Conservation (phyloP, 2,113 vertebrate genomes). For the Illadopsis cleaveri region DNA sequence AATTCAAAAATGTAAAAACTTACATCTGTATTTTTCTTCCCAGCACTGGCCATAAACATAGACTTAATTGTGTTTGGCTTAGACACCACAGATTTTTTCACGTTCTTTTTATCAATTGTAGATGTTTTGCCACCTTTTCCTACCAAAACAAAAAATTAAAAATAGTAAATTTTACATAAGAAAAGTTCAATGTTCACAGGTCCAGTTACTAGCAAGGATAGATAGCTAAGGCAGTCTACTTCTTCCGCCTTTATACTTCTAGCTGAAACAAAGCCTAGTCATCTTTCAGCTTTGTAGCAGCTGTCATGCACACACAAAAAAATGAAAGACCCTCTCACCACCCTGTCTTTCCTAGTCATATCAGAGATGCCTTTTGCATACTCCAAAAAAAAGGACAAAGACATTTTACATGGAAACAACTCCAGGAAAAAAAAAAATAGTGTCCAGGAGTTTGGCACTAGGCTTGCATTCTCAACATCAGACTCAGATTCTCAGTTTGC, state of each 20-base stretch:
- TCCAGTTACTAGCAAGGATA: not conserved
- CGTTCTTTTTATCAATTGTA: conserved; percentile 70
- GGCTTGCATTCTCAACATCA: not conserved
- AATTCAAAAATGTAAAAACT: conserved; percentile 35
- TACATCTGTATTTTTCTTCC: conserved; percentile 85
- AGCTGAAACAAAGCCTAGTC: not conserved
- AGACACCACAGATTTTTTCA: conserved; percentile 82
- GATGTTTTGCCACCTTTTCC: conserved; percentile 77
- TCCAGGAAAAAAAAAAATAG: no score
- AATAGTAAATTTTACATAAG: not conserved
- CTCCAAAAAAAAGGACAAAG: not conserved
- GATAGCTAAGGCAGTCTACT: not conserved
- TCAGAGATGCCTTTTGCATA: not conserved
- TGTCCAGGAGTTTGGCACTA: not conserved
- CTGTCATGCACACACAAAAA: not conserved
- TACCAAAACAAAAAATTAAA: conserved; percentile 45
- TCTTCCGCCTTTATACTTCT: not conserved
- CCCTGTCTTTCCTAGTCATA: not conserved
- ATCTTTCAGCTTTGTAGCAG: not conserved
- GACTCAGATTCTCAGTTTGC: not conserved
- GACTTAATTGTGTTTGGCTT: conserved; percentile 95
- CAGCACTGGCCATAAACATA: conserved; percentile 92
- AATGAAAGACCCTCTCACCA: not conserved
- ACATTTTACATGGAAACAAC: not conserved
- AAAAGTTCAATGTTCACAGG: not conserved